A percentile compares a stretch with the other conserved stretches of the same genome.
These are phyloP conservation scores for Polyploca ridens DNA, from an alignment of 2,888 invertebrate genomes.

Conservation along the genomic window DNA sequence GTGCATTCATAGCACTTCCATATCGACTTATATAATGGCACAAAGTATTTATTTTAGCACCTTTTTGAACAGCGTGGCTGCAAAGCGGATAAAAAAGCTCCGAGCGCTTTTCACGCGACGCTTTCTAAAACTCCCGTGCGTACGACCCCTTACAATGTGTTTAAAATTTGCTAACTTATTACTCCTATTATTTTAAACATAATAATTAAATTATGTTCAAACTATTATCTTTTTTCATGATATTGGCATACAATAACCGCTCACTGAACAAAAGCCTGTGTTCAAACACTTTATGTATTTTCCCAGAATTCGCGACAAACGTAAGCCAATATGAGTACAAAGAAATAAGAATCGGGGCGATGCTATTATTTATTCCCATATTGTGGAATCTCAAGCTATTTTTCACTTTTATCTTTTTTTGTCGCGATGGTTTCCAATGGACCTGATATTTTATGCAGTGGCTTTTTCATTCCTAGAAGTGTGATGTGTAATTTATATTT, in stretches of 20 bases:
- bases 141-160: too few relatives aligned
- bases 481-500: not conserved
- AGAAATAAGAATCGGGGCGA: not conserved
- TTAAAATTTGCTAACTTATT: too few relatives aligned
- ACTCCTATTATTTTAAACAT: too few relatives aligned
- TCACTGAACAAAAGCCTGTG: not conserved
- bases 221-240: not conserved
- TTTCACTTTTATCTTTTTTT: constrained; percentile 9
- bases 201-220: not conserved
- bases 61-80: too few relatives aligned
- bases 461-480: not conserved
- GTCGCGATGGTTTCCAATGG: not conserved
- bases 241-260: not conserved
- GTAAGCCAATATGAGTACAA: not conserved
- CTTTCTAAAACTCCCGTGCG: too few relatives aligned
- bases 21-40: too few relatives aligned
- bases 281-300: not conserved
- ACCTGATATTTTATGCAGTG: not conserved
- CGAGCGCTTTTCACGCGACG: too few relatives aligned
- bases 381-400: constrained; percentile 1
- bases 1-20: too few relatives aligned
- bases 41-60: too few relatives aligned
- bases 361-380: constrained; percentile 4
- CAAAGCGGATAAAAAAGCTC: too few relatives aligned
- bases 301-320: not conserved